Percentiles rank a stretch among this genome's conserved stretches.
Evolutionary conservation across 1,140 invertebrate species (phyloP).

Genomic region (Mercenaria mercenaria): DNA sequence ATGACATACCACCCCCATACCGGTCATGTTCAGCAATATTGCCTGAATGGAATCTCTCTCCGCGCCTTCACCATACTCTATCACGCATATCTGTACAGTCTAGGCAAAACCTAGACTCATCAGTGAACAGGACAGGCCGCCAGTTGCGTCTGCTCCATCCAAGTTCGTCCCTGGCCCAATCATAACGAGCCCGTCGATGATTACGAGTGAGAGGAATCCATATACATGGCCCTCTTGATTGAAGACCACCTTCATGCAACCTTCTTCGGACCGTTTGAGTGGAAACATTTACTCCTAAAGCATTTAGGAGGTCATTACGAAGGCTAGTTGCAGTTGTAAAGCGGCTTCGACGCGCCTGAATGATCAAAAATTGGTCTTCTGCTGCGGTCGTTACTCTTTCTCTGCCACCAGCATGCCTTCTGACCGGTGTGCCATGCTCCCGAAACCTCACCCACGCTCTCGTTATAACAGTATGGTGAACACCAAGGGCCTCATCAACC

Average conservation of each 20-base stretch:
- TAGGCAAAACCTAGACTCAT: conserved; percentile 21
- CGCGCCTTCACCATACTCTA: conserved; percentile 29
- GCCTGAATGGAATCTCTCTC: conserved; percentile 3
- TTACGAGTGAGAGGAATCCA: background rate
- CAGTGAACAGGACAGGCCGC: conserved; percentile 30
- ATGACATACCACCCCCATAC: background rate
- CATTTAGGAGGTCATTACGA: background rate
- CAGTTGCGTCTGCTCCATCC: conserved; percentile 16
- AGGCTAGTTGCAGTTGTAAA: background rate
- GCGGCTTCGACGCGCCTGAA: background rate
- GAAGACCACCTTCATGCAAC: conserved; percentile 9
- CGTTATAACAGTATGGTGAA: too few species aligned
- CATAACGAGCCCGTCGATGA: background rate
- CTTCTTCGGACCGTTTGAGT: background rate
- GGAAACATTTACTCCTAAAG: background rate
- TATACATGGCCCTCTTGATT: conserved; percentile 23
- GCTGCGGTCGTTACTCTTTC: background rate
- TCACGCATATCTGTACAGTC: conserved; percentile 22
- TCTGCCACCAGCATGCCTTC: background rate
- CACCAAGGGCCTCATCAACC: conserved; percentile 21
- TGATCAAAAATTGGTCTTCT: background rate
- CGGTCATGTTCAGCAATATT: conserved; percentile 20
- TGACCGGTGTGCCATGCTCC: background rate
- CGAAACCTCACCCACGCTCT: background rate
- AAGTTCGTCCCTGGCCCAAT: conserved; percentile 18